Percentiles rank a stretch among this genome's conserved stretches.
Conservation (phyloP, 2,113 vertebrate genomes). For the Gadus macrocephalus region DNA sequence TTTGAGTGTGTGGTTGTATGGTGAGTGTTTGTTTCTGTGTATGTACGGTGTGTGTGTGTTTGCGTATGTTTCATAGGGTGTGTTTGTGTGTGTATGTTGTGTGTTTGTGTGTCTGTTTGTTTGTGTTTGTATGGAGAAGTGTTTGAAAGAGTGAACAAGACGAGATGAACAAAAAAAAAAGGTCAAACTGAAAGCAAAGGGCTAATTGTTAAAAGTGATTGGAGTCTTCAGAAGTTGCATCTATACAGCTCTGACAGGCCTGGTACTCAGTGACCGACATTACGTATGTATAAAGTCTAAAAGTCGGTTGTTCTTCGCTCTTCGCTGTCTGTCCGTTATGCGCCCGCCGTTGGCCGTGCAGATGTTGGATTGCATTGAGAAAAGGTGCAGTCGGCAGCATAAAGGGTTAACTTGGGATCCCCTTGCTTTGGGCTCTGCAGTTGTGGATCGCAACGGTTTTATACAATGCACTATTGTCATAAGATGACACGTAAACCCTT, state of each 20-base stretch:
- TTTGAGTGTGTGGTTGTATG: too few species aligned
- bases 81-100: slow-evolving; percentile 14
- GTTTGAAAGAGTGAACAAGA: slow-evolving; percentile 30
- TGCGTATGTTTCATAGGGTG: slow-evolving; percentile 10
- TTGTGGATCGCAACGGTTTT: too few species aligned
- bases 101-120: background rate
- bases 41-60: too few species aligned
- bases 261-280: too few species aligned
- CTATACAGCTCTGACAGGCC: too few species aligned
- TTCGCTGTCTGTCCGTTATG: background rate
- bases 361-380: background rate
- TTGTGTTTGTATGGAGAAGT: background rate
- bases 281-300: too few species aligned
- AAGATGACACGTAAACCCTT: background rate
- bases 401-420: background rate
- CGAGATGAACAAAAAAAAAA: too few species aligned
- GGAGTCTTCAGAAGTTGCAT: too few species aligned
- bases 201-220: too few species aligned
- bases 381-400: background rate
- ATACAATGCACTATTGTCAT: background rate
- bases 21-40: too few species aligned
- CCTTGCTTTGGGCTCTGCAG: background rate
- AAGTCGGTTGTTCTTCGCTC: too few species aligned
- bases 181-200: too few species aligned
- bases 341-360: background rate